Evolutionary conservation across 2,888 invertebrate species (phyloP).

Genomic region (Aricia artaxerxes): DNA sequence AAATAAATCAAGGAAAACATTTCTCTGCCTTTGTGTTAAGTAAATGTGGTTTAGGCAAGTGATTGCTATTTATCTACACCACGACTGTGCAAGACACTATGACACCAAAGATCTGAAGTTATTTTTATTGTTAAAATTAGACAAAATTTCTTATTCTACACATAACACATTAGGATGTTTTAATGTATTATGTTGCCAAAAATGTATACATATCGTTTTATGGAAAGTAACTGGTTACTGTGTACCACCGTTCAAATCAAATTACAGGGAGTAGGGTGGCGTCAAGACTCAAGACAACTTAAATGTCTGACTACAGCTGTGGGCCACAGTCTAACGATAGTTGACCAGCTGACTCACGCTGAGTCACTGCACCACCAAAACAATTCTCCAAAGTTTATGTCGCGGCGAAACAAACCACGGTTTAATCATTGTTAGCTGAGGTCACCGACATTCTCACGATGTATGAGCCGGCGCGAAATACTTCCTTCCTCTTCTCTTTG

Average conservation of each 20-base stretch:
- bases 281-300: not conserved
- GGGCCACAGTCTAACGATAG: not conserved
- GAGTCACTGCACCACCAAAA: not conserved
- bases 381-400: conserved; percentile 9
- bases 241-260: not conserved
- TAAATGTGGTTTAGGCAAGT: too few relatives aligned
- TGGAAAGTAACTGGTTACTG: not conserved
- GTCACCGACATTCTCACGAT: conserved; percentile 3
- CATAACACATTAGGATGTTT: too few relatives aligned
- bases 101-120: too few relatives aligned
- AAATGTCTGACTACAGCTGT: not conserved
- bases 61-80: too few relatives aligned
- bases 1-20: too few relatives aligned
- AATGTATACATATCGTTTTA: not conserved
- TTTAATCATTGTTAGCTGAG: conserved; percentile 4
- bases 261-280: not conserved
- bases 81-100: too few relatives aligned
- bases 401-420: not conserved
- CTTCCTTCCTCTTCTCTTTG: not conserved
- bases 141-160: too few relatives aligned
- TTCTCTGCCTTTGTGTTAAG: too few relatives aligned
- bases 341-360: not conserved
- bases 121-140: too few relatives aligned
- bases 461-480: not conserved
- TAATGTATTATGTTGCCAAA: too few relatives aligned